Conservation (phyloP, 2,113 vertebrate species). For the Willisornis vidua region DNA sequence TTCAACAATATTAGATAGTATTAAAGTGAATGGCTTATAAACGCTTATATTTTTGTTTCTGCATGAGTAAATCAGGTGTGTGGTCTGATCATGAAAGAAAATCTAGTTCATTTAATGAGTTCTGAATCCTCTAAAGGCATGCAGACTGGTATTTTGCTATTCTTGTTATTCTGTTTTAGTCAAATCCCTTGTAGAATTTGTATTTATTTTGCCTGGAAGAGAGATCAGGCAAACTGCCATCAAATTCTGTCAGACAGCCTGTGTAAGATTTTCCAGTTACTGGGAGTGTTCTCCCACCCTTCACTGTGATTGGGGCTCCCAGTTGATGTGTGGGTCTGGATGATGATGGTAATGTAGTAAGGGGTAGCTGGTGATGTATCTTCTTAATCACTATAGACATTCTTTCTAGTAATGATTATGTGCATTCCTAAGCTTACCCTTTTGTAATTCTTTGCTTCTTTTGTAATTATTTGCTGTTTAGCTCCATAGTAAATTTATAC, state of each 20-base stretch:
- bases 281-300: too few species aligned
- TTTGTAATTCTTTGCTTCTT: too few species aligned
- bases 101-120: neutral
- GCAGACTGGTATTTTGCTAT: neutral
- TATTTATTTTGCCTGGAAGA: neutral
- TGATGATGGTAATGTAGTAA: too few species aligned
- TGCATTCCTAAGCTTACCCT: too few species aligned
- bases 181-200: neutral
- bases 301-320: too few species aligned
- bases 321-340: too few species aligned
- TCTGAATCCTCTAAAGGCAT: neutral
- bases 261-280: too few species aligned
- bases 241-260: neutral
- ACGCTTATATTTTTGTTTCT: neutral
- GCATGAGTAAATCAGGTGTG: neutral
- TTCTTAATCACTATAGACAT: too few species aligned
- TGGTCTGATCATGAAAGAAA: neutral
- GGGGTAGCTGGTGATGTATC: too few species aligned
- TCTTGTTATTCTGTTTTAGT: neutral
- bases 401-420: too few species aligned
- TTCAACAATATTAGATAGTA: neutral
- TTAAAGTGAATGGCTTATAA: neutral
- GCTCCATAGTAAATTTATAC: too few species aligned
- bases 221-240: neutral
- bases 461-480: too few species aligned